Conservation (phyloP, 2,888 invertebrate species). For the Amaurobius ferox region DNA sequence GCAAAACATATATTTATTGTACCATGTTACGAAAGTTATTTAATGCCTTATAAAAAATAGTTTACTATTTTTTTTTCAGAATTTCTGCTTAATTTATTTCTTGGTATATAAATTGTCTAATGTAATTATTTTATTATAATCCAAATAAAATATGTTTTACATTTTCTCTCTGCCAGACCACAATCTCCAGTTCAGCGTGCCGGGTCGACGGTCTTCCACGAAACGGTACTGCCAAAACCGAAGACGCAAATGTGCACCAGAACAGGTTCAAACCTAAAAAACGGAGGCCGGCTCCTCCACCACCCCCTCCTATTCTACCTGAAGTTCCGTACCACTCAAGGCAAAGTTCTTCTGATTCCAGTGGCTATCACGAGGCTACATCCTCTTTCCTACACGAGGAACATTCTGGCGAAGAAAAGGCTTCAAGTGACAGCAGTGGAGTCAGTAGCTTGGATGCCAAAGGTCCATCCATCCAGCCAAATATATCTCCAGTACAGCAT, state of each 20-base stretch:
- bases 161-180: not conserved
- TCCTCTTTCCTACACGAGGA: slow-evolving; percentile 81
- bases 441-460: slow-evolving; percentile 56
- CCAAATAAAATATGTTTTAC: too few relatives aligned
- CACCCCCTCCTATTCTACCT: slow-evolving; percentile 76
- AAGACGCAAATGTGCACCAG: not conserved
- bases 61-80: too few relatives aligned
- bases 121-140: too few relatives aligned
- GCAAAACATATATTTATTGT: too few relatives aligned
- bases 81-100: too few relatives aligned
- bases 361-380: slow-evolving; percentile 84
- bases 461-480: slow-evolving; percentile 52
- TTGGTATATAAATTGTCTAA: too few relatives aligned
- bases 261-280: slow-evolving; percentile 70
- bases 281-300: slow-evolving; percentile 78
- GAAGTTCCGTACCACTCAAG: slow-evolving; percentile 81
- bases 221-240: not conserved
- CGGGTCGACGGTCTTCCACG: not conserved
- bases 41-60: too few relatives aligned
- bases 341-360: slow-evolving; percentile 84
- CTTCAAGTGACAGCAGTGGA: slow-evolving; percentile 66
- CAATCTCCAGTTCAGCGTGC: not conserved
- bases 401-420: slow-evolving; percentile 79
- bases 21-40: too few relatives aligned
- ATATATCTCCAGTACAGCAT: slow-evolving; percentile 16